These are phyloP conservation scores for Entomobrya proxima DNA, from an alignment of 2,888 invertebrate species.

Conservation along the genomic window DNA sequence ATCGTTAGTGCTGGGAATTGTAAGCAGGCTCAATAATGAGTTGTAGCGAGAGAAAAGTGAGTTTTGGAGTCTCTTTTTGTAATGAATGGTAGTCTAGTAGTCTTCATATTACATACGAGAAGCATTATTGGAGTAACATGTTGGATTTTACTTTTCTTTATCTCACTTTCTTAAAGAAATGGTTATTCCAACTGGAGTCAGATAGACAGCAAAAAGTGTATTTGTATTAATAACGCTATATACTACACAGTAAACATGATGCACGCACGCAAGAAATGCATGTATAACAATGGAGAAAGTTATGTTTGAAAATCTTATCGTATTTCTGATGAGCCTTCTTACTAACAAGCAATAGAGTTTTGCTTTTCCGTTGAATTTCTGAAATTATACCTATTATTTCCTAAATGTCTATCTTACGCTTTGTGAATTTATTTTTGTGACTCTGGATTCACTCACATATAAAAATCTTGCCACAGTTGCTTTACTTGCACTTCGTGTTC, in stretches of 20 bases:
- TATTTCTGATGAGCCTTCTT: constrained; percentile 18
- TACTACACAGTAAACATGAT: too few relatives aligned
- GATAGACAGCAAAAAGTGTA: too few relatives aligned
- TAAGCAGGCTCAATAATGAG: constrained; percentile 1
- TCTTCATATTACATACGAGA: neutral
- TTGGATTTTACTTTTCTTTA: neutral
- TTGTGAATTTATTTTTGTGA: neutral
- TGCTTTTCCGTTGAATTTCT: constrained; percentile 13
- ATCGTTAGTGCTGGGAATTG: neutral
- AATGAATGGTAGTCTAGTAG: neutral
- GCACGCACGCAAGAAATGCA: neutral
- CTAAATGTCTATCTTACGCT: neutral
- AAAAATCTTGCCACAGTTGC: neutral
- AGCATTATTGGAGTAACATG: neutral
- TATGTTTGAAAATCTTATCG: neutral
- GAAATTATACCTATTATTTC: neutral
- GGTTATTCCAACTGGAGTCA: neutral
- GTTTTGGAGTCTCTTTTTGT: neutral
- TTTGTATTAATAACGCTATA: neutral
- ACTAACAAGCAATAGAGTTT: constrained; percentile 23
- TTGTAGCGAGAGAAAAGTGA: neutral
- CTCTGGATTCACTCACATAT: neutral
- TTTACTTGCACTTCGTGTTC: neutral
- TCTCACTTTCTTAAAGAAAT: neutral
- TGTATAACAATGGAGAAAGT: neutral